Base-by-base conservation (phyloP, 1,140 invertebrate species). In the Marisa cornuarietis region DNA sequence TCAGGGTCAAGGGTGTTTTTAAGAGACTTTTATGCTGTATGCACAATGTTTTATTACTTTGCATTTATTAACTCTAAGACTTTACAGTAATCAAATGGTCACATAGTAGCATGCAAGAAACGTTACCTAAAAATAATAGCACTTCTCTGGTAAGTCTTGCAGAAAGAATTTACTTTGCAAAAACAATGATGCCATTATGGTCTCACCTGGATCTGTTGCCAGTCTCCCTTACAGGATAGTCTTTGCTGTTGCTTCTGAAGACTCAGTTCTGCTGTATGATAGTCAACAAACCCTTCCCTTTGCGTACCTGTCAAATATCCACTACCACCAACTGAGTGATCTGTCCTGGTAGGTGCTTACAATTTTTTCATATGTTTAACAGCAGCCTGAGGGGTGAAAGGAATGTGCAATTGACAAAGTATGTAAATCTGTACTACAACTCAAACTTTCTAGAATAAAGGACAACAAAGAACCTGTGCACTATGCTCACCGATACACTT, bases 271-370 rank as follows among this genome's bases (percentile, higher is more conserved):
- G 71, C 90, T 98, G 24, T 98, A 97, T 89, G 98, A 98, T 89
- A 98, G 96, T 14, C 96, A 98, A 89, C 97, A 98, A 91, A 91
- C 92, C 20, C 92, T 93, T 62, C 97, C 98, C 0, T 94, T 99
- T 90, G 96, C 94, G 1, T 92, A 95, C 76, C 93, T 99, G 71
- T 94, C 95, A 3, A 96, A 98, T 87, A 97, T 98, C 86, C 97
- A 99, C 90, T 99, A 98, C 85, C 96, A 97, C 2, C 93, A 96
- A 85, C 92, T 99, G 18, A 98, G 96, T 63, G 97, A 99, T 92
- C 82, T 99, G 24, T 91, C 95, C 0, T 99, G 98, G 98, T 94
- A 90, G 24, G 31, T 31, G 31, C 0, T 71, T n/a, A 20, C 58
- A 11, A 20, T 22, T 14, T 13, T 9, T 42, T 54, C 22, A 65